phyloP scores from a whole-genome alignment of 2,888 invertebrate species.

The Laspeyria flexula region DNA sequence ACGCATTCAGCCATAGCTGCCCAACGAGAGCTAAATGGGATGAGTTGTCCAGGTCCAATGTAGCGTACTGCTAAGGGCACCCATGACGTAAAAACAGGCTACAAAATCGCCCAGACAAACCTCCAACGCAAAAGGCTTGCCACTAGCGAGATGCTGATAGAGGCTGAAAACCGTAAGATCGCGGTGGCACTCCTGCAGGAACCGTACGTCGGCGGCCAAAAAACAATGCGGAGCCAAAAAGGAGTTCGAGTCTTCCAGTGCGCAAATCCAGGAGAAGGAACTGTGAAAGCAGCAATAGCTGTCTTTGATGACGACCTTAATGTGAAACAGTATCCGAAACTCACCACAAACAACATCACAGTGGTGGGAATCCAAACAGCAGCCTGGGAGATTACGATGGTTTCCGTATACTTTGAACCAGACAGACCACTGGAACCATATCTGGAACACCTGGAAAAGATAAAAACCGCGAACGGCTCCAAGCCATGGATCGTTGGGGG shows the following conservation, averaged over 20 bases:
- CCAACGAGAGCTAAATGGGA: neutral
- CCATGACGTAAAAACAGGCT: neutral
- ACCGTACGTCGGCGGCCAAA: neutral
- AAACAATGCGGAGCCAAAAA: neutral
- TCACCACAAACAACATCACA: constrained; percentile 17
- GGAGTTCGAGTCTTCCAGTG: neutral
- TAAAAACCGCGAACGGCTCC: no score
- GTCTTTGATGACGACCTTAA: constrained; percentile 10
- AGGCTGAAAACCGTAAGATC: neutral
- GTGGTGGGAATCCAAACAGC: constrained; percentile 5
- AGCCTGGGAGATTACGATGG: neutral
- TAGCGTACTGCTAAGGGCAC: neutral
- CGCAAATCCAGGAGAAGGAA: neutral
- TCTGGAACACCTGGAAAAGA: constrained; percentile 7
- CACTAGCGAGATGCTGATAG: neutral
- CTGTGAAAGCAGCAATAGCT: constrained; percentile 17
- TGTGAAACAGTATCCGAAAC: constrained; percentile 11
- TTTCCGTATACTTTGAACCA: neutral
- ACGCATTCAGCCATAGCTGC: constrained; percentile 18
- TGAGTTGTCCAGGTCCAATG: neutral
- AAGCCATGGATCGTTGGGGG: no score
- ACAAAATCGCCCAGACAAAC: constrained; percentile 19
- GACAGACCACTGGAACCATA: constrained; percentile 15
- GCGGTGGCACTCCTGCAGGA: constrained; percentile 4
- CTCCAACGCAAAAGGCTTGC: constrained; percentile 5